Conservation (phyloP, 2,888 invertebrate species). For the Amiota minor region DNA sequence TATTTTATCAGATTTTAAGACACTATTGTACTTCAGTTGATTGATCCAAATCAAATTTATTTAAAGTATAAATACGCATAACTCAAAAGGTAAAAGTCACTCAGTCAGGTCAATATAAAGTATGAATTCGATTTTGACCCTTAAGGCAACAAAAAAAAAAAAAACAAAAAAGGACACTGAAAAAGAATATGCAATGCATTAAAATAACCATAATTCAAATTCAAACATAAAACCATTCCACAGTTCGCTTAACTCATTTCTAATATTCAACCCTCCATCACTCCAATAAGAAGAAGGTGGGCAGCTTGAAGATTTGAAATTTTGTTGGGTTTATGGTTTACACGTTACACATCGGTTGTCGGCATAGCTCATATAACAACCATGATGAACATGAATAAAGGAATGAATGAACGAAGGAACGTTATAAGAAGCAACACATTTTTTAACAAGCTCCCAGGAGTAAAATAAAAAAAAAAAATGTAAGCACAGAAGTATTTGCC, state of each 20-base stretch:
- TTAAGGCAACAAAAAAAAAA: not conserved
- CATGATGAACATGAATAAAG: conserved; percentile 6
- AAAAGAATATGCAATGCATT: not conserved
- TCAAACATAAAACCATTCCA: conserved; percentile 35
- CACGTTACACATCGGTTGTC: conserved; percentile 3
- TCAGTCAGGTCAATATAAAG: conserved; percentile 64
- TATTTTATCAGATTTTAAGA: no score
- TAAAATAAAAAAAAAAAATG: conserved; percentile 58
- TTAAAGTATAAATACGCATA: not conserved
- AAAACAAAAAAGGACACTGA: not conserved
- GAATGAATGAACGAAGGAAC: not conserved
- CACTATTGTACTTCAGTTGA: no score
- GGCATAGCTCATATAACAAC: conserved; percentile 14
- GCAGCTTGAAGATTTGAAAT: not conserved
- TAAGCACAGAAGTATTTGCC: conserved; percentile 61
- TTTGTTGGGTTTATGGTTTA: conserved; percentile 13
- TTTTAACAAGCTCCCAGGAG: conserved; percentile 70
- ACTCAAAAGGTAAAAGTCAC: conserved; percentile 19
- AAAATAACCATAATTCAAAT: conserved; percentile 38
- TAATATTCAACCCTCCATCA: conserved; percentile 27
- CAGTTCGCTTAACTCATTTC: conserved; percentile 27
- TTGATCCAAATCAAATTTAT: no score
- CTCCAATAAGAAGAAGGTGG: conserved; percentile 38
- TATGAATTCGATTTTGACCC: conserved; percentile 56
- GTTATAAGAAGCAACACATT: conserved; percentile 49